Percentiles rank a stretch among this genome's conserved stretches.
Evolutionary conservation across 1,140 invertebrate genomes (phyloP).

Genomic region (Ips nitidus): DNA sequence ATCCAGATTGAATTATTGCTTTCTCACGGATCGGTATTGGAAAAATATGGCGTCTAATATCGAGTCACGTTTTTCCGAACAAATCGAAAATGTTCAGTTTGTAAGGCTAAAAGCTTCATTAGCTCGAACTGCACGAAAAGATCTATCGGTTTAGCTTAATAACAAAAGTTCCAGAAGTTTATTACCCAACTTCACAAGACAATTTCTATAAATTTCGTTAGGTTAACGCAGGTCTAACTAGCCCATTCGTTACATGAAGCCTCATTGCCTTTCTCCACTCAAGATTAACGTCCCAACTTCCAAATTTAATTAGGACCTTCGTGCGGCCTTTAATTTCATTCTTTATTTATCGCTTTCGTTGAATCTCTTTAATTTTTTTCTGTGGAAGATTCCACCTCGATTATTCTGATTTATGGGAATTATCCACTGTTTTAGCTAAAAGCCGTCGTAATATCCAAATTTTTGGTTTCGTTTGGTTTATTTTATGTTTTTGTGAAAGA

Average conservation of each 20-base stretch:
- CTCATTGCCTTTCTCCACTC: too few species aligned
- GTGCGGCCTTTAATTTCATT: too few species aligned
- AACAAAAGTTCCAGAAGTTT: constrained; percentile 1
- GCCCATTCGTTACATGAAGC: not conserved
- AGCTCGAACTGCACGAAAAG: not conserved
- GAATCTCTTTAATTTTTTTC: too few species aligned
- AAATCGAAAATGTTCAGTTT: not conserved
- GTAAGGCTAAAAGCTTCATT: not conserved
- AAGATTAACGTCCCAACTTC: too few species aligned
- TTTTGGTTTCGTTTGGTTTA: too few species aligned
- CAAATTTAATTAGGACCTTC: too few species aligned
- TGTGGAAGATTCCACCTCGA: too few species aligned
- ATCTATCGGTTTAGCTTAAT: constrained; percentile 3
- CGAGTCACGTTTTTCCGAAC: not conserved
- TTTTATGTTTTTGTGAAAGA: too few species aligned
- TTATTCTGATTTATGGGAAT: too few species aligned
- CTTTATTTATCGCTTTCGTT: too few species aligned
- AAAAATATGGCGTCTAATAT: constrained; percentile 3
- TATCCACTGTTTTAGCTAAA: too few species aligned
- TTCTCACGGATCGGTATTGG: constrained; percentile 3
- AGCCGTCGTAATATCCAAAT: too few species aligned
- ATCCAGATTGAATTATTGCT: constrained; percentile 7
- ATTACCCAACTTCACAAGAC: not conserved
- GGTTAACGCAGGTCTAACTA: constrained; percentile 3
- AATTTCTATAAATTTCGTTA: constrained; percentile 17